Base-by-base conservation (phyloP, 1,140 invertebrate species). In the Laupala kohalensis region DNA sequence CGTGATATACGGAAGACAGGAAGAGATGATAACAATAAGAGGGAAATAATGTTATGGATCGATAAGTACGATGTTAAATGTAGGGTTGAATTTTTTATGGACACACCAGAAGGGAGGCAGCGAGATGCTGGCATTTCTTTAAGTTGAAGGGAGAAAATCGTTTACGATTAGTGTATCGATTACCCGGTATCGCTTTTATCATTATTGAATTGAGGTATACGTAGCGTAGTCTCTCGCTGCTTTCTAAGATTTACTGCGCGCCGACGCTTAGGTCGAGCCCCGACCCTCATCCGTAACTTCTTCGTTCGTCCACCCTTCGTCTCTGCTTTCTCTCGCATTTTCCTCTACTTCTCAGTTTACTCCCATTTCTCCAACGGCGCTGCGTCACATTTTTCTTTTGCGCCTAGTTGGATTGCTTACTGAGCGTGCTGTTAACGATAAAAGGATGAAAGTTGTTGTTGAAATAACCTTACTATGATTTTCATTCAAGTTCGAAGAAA, bases 161-260 rank as follows among this genome's bases (percentile, higher is more conserved):
- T 53, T 53, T 19, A 53, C 37, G 37, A 19, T 19, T 9, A 9
- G 37, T 19, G 64, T 65, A 65, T 65, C 64, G 64, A 65, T 65
- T 65, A 65, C 64, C 23, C 23, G 64, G 25, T 65, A 65, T 65
- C 64, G 64, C 64, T 65, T 65, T 65, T 65, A 65, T 19, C 64
- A 65, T 65, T 65, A 65, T 65, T 65, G 64, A 65, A 65, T 65
- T 65, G 64, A 23, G 25, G n/a, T 65, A 65, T 65, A 24, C 9
- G 25, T 65, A 24, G n/a, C 64, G 25, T n/a, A 65, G 6, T 23
- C 64, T 19, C 37, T 9, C 37, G 37, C 37, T 53, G 9, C 37
- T 19, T 53, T 53, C 9, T 19, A 53, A 53, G 37, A 53, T 53
- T 53, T 53, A 53, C 37, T 9, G 37, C n/a, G n/a, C n/a, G n/a